Evolutionary conservation across 2,797 vertebrate genomes (phyloP), one percentile per base, ranked within the genome.

Genomic region (Coranthus polyacanthus): DNA sequence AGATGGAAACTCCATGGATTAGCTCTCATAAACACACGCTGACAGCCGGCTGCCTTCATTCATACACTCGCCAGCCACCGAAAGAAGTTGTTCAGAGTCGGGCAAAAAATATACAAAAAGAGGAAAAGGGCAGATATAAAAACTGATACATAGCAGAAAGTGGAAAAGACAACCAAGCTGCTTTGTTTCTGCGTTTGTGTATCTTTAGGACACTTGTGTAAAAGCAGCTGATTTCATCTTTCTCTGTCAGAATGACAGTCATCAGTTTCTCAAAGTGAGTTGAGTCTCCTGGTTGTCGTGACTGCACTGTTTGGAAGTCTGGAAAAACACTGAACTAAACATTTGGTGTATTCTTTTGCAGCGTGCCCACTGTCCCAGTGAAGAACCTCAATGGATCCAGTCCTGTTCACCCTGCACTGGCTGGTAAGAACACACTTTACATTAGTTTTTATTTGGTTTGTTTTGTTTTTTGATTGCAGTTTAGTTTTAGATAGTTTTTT

Each of bases 361-460:
- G 97, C 38, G 96, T 98, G 37, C 97, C 97, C 37, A 97, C 96
- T 0, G 95, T 99, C 57, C 97, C 97, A 0, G 96, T 99, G 81
- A 98, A 97, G 88, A 99, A 98, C 87, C 94, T 99, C 10, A 97
- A 95, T 1, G 95, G 96, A 68, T 96, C 96, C 79, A 97, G 96
- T 77, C 95, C 95, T 0, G 95, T 99, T 44, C 95, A 96, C 68
- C 97, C 97, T 3, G 97, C 97, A 0, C 89, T 98, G 71, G 97
- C 97, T 24, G 97, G 97, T 98, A 91, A 94, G 88, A 59, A 9
- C 46, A 61, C 51, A 22, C 39, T 12, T 17, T 22, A 44, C 20
- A 16, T 13, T 15, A n/a, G 47, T 11, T 32, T 17, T 18, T 13
- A 36, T 12, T 1, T n/a, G n/a, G n/a, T n/a, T n/a, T n/a, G n/a